Evolutionary conservation across 2,797 vertebrate genomes (phyloP), one percentile per base, ranked within the genome.

Genomic region (Phyllotis vaccarum): DNA sequence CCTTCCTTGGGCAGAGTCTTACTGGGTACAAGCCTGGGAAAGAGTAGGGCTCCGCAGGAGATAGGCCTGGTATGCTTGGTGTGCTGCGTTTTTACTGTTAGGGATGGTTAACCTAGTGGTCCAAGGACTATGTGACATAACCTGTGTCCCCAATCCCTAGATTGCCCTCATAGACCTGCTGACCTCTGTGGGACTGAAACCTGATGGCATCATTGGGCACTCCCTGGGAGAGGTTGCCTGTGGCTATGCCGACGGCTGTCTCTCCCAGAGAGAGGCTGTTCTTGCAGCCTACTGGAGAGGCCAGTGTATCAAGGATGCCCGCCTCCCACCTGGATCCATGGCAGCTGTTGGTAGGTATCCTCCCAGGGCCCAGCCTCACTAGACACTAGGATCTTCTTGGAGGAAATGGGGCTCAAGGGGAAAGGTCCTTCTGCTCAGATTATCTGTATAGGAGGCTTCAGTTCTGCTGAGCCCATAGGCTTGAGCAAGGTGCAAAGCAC

Each of bases 161-260:
- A 99, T 99, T 2, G 99, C 99, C 37, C 99, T 99, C 96, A 99
- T 99, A 6, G 99, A 99, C 98, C 95, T 99, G 98, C 98, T 99
- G 86, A 99, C 97, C 34, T 98, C 98, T 75, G 94, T 99, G 97
- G 99, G 99, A 66, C 99, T 99, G 92, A 97, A 98, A 49, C 99
- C 99, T 0, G 99, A 99, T 4, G 99, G 99, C 40, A 99, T 99
- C 93, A 86, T 99, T 0, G 99, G 99, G 0, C 99, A 99, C 97
- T 99, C 99, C 0, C 99, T 99, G 79, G 99, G 99, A 31, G 99
- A 99, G 97, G 97, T 99, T 87, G 99, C 99, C 80, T 99, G 99
- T 40, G 99, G 99, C 89, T 99, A 99, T 0, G 99, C 99, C 0
- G 99, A 99, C 7, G 98, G 99, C 87, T 99, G 99, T 82, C 97